A percentile compares a stretch with the other conserved stretches of the same genome.
Conservation (phyloP, 2,888 invertebrate genomes). For the Phyllotreta cruciferae region DNA sequence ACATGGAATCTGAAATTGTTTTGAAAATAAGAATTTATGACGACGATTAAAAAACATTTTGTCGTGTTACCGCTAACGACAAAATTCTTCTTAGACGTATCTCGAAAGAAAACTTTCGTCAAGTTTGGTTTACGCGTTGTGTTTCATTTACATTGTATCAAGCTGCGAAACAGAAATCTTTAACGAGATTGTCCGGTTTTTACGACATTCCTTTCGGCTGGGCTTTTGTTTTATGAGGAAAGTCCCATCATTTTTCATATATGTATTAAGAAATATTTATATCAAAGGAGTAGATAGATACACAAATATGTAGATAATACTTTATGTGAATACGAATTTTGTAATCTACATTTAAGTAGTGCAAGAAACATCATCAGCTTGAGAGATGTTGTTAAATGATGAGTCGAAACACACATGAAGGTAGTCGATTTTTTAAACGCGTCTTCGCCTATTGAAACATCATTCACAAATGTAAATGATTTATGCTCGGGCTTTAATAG, state of each 20-base stretch:
- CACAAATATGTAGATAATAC: too few species aligned
- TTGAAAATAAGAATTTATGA: slow-evolving; percentile 16
- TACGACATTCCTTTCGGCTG: slow-evolving; percentile 26
- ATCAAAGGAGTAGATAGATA: too few species aligned
- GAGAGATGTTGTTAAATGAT: slow-evolving; percentile 17
- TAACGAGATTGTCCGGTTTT: slow-evolving; percentile 26
- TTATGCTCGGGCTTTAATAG: slow-evolving; percentile 46
- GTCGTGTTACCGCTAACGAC: slow-evolving; percentile 6
- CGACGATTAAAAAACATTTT: slow-evolving; percentile 15
- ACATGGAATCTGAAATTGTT: slow-evolving; percentile 3
- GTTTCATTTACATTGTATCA: slow-evolving; percentile 23
- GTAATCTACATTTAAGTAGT: too few species aligned
- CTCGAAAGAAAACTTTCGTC: slow-evolving; percentile 14
- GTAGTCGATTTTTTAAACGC: slow-evolving; percentile 15
- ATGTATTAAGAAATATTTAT: slow-evolving; percentile 20
- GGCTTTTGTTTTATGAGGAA: slow-evolving; percentile 26
- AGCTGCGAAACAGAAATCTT: slow-evolving; percentile 21
- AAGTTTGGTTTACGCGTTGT: slow-evolving; percentile 12
- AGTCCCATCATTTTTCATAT: slow-evolving; percentile 22
- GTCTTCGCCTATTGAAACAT: slow-evolving; percentile 16
- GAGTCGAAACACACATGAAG: slow-evolving; percentile 11
- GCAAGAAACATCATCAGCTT: background rate
- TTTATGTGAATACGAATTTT: too few species aligned
- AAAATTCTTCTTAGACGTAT: slow-evolving; percentile 9
- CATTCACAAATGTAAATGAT: slow-evolving; percentile 40